Conservation (phyloP, 2,797 vertebrate genomes). For the Melanogrammus aeglefinus region DNA sequence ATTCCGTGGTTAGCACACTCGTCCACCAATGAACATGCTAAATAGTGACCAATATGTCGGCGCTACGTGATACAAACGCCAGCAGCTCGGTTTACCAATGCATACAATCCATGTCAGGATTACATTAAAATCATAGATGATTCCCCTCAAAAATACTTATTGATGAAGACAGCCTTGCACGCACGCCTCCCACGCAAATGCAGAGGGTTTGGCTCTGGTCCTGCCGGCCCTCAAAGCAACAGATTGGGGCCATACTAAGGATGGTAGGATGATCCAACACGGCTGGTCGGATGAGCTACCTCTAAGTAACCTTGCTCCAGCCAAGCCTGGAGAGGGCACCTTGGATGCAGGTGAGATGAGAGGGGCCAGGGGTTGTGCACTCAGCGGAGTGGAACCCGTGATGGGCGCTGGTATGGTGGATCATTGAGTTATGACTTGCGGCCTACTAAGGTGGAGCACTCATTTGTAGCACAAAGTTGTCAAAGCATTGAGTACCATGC, state of each 20-base stretch:
- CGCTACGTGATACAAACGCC: background rate
- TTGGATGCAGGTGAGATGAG: constrained; percentile 3
- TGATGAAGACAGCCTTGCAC: background rate
- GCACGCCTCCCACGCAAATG: background rate
- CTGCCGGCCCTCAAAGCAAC: background rate
- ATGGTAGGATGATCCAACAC: background rate
- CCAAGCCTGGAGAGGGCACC: constrained; percentile 6
- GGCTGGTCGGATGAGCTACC: background rate
- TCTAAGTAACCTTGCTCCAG: constrained; percentile 13
- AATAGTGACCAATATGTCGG: background rate
- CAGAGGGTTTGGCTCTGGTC: background rate
- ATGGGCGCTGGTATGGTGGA: background rate
- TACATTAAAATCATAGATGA: constrained; percentile 4
- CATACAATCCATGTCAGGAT: background rate
- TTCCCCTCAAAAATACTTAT: constrained; percentile 3
- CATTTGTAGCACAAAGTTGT: constrained; percentile 7
- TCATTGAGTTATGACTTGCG: background rate
- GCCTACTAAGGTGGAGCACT: background rate
- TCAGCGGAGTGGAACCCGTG: constrained; percentile 14
- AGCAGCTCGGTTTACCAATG: background rate
- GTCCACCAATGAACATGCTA: background rate
- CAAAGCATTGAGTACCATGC: background rate
- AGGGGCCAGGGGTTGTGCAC: background rate
- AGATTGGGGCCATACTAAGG: background rate
- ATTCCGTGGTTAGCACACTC: constrained; percentile 21